Conservation (phyloP, 2,888 invertebrate genomes). For the Lithophane ornitopus region DNA sequence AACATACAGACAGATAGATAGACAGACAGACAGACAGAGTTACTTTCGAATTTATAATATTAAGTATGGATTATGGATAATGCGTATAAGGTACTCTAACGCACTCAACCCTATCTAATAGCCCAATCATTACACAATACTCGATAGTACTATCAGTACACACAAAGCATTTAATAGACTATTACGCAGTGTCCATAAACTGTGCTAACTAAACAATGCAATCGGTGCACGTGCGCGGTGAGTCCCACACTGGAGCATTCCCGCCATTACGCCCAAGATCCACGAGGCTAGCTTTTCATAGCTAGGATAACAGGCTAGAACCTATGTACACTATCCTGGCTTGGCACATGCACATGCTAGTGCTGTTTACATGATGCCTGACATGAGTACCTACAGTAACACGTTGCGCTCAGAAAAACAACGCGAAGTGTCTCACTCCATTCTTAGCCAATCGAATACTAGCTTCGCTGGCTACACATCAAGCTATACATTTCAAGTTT, state of each 20-base stretch:
- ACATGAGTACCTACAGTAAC: too few relatives aligned
- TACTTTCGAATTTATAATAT: too few relatives aligned
- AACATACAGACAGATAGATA: too few relatives aligned
- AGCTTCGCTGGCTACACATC: background rate
- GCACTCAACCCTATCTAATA: conserved; percentile 21
- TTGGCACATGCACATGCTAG: background rate
- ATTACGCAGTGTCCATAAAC: conserved; percentile 48
- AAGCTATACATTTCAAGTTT: too few relatives aligned
- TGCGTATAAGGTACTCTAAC: conserved; percentile 16
- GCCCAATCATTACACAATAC: conserved; percentile 35
- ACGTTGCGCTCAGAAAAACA: background rate
- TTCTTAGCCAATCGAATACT: background rate
- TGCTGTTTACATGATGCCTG: background rate
- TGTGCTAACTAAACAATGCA: conserved; percentile 55
- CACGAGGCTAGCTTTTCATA: background rate
- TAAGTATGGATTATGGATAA: too few relatives aligned
- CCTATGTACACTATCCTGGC: background rate
- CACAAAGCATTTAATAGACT: conserved; percentile 41
- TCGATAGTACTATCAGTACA: conserved; percentile 47
- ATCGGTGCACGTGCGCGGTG: conserved; percentile 55
- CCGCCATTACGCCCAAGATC: conserved; percentile 29
- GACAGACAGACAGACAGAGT: too few relatives aligned
- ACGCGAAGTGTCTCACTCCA: background rate
- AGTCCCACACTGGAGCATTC: conserved; percentile 37
- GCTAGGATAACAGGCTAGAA: background rate